Evolutionary conservation across 2,113 vertebrate species (phyloP).

Genomic region (Vidua chalybeata): DNA sequence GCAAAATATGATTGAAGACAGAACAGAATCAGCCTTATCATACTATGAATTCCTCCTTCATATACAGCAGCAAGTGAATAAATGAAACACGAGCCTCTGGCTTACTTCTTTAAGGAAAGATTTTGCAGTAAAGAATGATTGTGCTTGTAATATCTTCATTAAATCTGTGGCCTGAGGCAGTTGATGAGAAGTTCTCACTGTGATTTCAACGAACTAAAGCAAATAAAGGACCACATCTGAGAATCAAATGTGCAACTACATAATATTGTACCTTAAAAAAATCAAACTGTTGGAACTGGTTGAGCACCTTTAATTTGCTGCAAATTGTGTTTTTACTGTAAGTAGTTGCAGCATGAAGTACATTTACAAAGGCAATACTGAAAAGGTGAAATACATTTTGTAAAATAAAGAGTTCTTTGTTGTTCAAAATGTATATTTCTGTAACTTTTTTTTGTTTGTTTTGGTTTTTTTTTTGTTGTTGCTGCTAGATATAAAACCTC

Average conservation of each 20-base stretch:
- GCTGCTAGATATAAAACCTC: slow-evolving; percentile 80
- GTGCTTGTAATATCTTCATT: slow-evolving; percentile 66
- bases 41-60: slow-evolving; percentile 98
- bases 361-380: slow-evolving; percentile 69
- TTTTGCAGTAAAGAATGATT: slow-evolving; percentile 53
- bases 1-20: slow-evolving; percentile 97
- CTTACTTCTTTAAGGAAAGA: slow-evolving; percentile 49
- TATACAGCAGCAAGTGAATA: slow-evolving; percentile 95
- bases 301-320: slow-evolving; percentile 72
- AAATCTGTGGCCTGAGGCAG: slow-evolving; percentile 73
- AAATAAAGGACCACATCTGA: slow-evolving; percentile 78
- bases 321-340: slow-evolving; percentile 73
- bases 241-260: slow-evolving; percentile 70
- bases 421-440: slow-evolving; percentile 76
- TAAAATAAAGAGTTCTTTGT: slow-evolving; percentile 77
- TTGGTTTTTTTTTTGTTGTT: slow-evolving; percentile 42
- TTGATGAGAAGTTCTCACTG: slow-evolving; percentile 79
- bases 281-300: slow-evolving; percentile 69
- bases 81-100: slow-evolving; percentile 76
- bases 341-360: slow-evolving; percentile 68
- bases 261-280: slow-evolving; percentile 71
- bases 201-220: slow-evolving; percentile 79
- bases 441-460: slow-evolving; percentile 39
- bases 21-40: slow-evolving; percentile 95
- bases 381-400: slow-evolving; percentile 75